These are phyloP conservation scores for Rhegmatorhina hoffmannsi DNA, from an alignment of 2,113 vertebrate genomes.

Conservation along the genomic window DNA sequence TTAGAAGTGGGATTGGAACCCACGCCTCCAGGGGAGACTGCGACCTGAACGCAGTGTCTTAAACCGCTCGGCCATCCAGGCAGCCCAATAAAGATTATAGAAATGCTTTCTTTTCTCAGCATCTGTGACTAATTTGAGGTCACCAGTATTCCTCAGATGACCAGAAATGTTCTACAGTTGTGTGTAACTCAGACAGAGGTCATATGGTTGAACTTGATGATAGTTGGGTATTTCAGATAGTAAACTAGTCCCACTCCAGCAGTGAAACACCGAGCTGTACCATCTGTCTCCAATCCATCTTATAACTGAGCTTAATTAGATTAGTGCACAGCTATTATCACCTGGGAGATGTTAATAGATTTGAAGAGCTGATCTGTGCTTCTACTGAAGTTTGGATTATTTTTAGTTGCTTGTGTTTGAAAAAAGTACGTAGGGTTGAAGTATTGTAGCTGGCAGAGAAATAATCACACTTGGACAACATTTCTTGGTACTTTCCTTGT, in stretches of 20 bases:
- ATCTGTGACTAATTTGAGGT: background rate
- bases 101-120: background rate
- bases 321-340: background rate
- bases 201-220: background rate
- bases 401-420: background rate
- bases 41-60: conserved; percentile 73
- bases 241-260: background rate
- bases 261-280: background rate
- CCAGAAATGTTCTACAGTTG: background rate
- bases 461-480: background rate
- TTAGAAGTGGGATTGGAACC: conserved; percentile 58
- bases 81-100: background rate
- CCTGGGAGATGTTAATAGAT: background rate
- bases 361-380: background rate
- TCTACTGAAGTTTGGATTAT: background rate
- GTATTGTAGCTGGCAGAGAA: background rate
- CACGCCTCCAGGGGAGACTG: conserved; percentile 71
- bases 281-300: background rate
- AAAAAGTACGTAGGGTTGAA: background rate
- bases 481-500: background rate
- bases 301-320: background rate
- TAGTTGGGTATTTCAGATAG: background rate
- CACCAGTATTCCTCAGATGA: background rate
- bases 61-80: conserved; percentile 71
- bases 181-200: background rate